A percentile compares a stretch with the other conserved stretches of the same genome.
phyloP scores from a whole-genome alignment of 2,113 vertebrate genomes.

The Spheniscus mendiculus region DNA sequence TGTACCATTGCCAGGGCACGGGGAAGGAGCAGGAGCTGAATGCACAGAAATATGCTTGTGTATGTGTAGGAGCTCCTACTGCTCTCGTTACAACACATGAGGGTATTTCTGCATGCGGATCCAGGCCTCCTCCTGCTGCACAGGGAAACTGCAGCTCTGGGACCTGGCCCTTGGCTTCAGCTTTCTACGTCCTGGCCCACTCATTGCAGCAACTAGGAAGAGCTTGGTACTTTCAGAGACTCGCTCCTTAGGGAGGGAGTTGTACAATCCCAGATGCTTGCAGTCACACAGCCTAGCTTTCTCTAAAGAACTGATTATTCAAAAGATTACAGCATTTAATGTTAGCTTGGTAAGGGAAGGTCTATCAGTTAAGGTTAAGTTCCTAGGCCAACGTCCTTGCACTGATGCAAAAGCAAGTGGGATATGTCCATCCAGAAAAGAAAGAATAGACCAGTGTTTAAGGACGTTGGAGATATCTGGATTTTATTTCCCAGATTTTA shows the following conservation, averaged over 20 bases:
- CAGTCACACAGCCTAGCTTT: background rate
- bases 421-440: background rate
- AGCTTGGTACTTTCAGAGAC: background rate
- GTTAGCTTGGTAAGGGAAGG: background rate
- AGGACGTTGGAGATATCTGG: background rate
- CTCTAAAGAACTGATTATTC: background rate
- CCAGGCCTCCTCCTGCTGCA: background rate
- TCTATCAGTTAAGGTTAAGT: background rate
- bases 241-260: background rate
- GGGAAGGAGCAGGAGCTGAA: background rate
- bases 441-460: background rate
- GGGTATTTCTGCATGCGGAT: background rate
- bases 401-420: background rate
- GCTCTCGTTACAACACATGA: fast-evolving
- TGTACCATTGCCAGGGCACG: background rate
- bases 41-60: background rate
- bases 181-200: background rate
- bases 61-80: background rate
- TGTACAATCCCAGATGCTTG: background rate
- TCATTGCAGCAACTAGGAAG: background rate
- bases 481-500: background rate
- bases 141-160: background rate
- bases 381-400: background rate
- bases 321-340: background rate
- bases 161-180: background rate